These are phyloP conservation scores for Scaptomyza flava DNA, from an alignment of 2,888 invertebrate genomes.

Conservation along the genomic window DNA sequence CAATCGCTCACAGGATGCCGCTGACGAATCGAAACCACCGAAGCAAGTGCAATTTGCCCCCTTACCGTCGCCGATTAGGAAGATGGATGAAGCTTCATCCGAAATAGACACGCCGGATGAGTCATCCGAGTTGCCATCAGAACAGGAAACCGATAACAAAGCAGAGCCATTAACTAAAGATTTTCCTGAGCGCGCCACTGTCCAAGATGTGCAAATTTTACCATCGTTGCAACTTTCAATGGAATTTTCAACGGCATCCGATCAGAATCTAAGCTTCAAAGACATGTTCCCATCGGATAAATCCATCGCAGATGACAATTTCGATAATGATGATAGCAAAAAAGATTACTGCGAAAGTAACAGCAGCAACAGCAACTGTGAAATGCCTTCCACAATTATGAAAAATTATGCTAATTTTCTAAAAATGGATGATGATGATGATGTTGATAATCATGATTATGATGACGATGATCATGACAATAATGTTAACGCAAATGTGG, in stretches of 20 bases:
- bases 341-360: not conserved
- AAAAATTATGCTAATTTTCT: not conserved
- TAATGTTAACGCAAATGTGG: not conserved
- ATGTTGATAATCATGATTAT: not conserved
- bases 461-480: not conserved
- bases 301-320: not conserved
- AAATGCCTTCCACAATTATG: no score
- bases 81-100: not conserved
- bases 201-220: not conserved
- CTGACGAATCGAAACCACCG: not conserved
- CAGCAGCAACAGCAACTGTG: no score
- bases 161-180: not conserved
- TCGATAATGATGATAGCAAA: no score
- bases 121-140: not conserved
- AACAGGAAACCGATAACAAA: not conserved
- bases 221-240: not conserved
- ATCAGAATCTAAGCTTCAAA: not conserved
- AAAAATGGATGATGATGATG: not conserved
- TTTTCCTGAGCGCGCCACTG: not conserved
- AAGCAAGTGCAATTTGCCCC: slow-evolving; percentile 38
- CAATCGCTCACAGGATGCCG: not conserved
- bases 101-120: not conserved
- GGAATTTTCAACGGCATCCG: not conserved
- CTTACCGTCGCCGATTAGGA: slow-evolving; percentile 9
- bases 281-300: not conserved